These are phyloP conservation scores for Conchocele bisecta DNA, from an alignment of 2,888 invertebrate genomes.

Conservation along the genomic window DNA sequence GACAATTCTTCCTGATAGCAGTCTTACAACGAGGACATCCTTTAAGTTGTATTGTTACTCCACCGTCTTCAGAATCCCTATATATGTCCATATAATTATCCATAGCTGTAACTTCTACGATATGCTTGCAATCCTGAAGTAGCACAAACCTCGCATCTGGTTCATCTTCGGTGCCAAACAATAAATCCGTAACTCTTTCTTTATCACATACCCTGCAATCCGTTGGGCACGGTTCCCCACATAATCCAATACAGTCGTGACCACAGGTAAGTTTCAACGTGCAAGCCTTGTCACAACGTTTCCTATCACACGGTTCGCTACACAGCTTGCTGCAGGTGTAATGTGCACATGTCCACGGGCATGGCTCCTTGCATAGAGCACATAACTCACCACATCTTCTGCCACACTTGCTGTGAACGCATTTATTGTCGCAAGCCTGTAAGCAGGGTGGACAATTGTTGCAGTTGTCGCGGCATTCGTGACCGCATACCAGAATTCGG, in stretches of 20 bases:
- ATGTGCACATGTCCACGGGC: constrained; percentile 79
- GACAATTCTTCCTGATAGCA: constrained; percentile 85
- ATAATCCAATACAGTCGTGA: constrained; percentile 86
- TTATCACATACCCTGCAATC: constrained; percentile 86
- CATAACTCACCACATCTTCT: constrained; percentile 77
- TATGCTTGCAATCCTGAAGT: constrained; percentile 77
- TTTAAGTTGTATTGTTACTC: constrained; percentile 70
- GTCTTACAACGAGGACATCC: constrained; percentile 86
- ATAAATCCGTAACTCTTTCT: constrained; percentile 73
- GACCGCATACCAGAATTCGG: constrained; percentile 84
- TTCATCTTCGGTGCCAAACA: constrained; percentile 85
- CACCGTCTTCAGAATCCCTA: constrained; percentile 83
- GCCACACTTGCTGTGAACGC: constrained; percentile 77
- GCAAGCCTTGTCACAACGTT: constrained; percentile 80
- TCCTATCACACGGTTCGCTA: constrained; percentile 80
- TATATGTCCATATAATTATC: constrained; percentile 81
- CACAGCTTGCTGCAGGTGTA: constrained; percentile 78
- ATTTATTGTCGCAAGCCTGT: constrained; percentile 80
- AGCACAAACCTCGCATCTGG: constrained; percentile 83
- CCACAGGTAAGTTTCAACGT: constrained; percentile 82
- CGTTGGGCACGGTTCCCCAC: constrained; percentile 88
- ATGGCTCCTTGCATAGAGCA: constrained; percentile 79
- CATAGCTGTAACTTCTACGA: constrained; percentile 81
- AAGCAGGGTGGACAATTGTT: constrained; percentile 81
- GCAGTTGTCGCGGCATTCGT: constrained; percentile 77